Percentiles rank a stretch among this genome's conserved stretches.
These are phyloP conservation scores for Sesamia nonagrioides DNA, from an alignment of 1,140 invertebrate species.

Conservation along the genomic window DNA sequence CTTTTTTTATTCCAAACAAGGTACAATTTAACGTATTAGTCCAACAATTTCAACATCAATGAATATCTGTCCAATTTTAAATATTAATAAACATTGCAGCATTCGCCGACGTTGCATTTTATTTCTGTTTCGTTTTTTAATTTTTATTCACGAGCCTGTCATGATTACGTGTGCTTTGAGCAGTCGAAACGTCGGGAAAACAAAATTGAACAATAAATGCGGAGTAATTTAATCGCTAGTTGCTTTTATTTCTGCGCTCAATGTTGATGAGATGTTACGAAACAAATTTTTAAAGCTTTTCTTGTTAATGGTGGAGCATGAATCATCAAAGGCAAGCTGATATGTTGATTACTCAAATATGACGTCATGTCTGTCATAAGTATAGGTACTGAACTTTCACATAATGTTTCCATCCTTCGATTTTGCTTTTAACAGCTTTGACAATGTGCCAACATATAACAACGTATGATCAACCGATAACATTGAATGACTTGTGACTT, in stretches of 20 bases:
- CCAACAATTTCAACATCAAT: not conserved
- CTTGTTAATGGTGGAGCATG: not conserved
- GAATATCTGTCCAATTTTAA: not conserved
- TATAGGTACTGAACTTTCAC: not conserved
- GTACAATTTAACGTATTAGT: not conserved
- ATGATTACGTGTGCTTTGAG: conserved; percentile 14
- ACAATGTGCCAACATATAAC: not conserved
- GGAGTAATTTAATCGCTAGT: conserved; percentile 19
- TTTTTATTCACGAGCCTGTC: conserved; percentile 16
- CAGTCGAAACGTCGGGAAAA: not conserved
- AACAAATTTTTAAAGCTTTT: not conserved
- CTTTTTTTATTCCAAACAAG: no score
- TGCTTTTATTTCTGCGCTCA: conserved; percentile 18
- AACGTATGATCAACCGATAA: not conserved
- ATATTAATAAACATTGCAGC: conserved; percentile 1
- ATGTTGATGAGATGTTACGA: not conserved
- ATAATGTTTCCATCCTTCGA: not conserved
- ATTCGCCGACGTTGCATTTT: not conserved
- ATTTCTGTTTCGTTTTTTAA: conserved; percentile 16
- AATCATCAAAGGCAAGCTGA: not conserved
- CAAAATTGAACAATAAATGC: conserved; percentile 30
- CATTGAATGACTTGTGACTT: not conserved
- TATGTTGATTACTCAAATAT: not conserved
- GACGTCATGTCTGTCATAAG: not conserved
- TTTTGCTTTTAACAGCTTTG: not conserved